Evolutionary conservation across 2,888 invertebrate genomes (phyloP).

Genomic region (Caenorhabditis sp.): DNA sequence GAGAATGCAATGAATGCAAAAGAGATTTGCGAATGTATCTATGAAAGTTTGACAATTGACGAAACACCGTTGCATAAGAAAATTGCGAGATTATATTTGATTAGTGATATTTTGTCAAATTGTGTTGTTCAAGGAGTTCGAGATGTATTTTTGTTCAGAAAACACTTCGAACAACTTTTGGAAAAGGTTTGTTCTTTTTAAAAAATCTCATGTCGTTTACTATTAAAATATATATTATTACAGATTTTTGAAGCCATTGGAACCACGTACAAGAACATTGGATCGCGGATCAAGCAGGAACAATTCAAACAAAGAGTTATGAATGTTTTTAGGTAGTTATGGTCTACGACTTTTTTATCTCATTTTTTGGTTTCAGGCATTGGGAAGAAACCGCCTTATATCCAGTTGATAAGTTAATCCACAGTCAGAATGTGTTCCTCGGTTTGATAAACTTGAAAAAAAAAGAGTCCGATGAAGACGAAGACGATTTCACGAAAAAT

Average conservation of each 20-base stretch:
- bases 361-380: conserved; percentile 79
- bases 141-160: conserved; percentile 88
- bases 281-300: conserved; percentile 89
- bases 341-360: too few species aligned
- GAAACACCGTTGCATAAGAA: conserved; percentile 85
- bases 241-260: conserved; percentile 81
- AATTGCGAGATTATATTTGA: conserved; percentile 81
- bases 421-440: conserved; percentile 87
- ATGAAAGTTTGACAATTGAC: conserved; percentile 77
- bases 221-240: conserved; percentile 4
- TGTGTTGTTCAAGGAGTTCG: conserved; percentile 89
- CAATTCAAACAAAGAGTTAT: conserved; percentile 81
- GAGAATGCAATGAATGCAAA: conserved; percentile 97
- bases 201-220: too few species aligned
- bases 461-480: conserved; percentile 5
- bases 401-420: conserved; percentile 87
- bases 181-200: conserved; percentile 35
- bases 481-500: conserved; percentile 9
- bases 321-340: conserved; percentile 74
- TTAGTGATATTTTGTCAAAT: conserved; percentile 95
- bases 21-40: conserved; percentile 89
- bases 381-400: conserved; percentile 99
- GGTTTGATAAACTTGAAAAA: conserved; percentile 76
- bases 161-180: conserved; percentile 72
- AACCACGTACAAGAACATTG: conserved; percentile 80